A percentile compares a stretch with the other conserved stretches of the same genome.
phyloP scores from a whole-genome alignment of 1,140 invertebrate genomes.

The Sminthurinus signatus region DNA sequence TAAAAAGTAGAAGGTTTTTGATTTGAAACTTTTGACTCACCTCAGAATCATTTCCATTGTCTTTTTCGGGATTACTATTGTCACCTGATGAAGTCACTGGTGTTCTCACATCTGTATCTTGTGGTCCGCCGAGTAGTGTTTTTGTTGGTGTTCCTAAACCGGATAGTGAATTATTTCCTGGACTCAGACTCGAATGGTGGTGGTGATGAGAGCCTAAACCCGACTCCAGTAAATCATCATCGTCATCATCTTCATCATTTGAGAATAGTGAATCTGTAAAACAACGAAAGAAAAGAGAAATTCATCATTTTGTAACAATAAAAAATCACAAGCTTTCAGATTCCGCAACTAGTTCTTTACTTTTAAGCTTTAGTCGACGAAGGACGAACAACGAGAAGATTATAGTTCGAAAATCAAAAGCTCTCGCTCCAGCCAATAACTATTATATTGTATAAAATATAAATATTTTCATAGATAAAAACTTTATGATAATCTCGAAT shows the following conservation, averaged over 20 bases:
- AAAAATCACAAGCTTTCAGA: too few species aligned
- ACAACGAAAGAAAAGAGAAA: too few species aligned
- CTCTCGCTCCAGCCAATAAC: too few species aligned
- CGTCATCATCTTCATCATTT: conserved; percentile 41
- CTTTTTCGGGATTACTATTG: conserved; percentile 41
- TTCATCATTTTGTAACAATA: too few species aligned
- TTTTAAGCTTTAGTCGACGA: too few species aligned
- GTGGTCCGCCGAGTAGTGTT: conserved; percentile 18
- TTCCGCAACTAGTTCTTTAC: too few species aligned
- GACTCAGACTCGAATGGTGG: conserved; percentile 34
- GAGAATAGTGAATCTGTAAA: conserved; percentile 39
- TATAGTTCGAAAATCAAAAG: too few species aligned
- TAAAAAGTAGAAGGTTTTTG: background rate
- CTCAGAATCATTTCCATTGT: conserved; percentile 41
- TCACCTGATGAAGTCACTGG: conserved; percentile 41
- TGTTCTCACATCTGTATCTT: conserved; percentile 40
- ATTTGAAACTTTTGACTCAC: too few species aligned
- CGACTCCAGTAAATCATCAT: conserved; percentile 38
- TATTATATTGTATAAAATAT: too few species aligned
- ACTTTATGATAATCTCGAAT: too few species aligned
- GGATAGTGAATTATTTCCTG: conserved; percentile 35
- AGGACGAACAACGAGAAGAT: too few species aligned
- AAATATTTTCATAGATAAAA: too few species aligned
- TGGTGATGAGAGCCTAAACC: conserved; percentile 34
- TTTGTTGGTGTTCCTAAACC: conserved; percentile 34